These are phyloP conservation scores for Alcedo quadribrachys DNA, from an alignment of 2,797 vertebrate genomes.

Conservation along the genomic window DNA sequence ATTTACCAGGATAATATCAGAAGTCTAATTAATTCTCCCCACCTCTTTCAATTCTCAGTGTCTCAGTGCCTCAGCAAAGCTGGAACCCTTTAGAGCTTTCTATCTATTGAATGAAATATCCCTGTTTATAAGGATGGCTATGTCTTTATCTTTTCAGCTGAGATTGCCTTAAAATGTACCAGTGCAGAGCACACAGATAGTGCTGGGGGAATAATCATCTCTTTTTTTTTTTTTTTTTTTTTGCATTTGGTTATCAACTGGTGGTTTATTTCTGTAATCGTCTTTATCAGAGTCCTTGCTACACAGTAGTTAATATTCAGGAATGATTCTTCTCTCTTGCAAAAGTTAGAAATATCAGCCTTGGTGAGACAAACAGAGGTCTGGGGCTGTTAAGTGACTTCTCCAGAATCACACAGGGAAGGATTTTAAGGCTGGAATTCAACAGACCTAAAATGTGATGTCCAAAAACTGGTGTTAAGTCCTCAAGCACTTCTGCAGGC, in stretches of 20 bases:
- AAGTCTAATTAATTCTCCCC: constrained; percentile 65
- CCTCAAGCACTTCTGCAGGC: neutral
- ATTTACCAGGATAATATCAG: constrained; percentile 65
- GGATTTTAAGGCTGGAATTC: neutral
- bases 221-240: neutral
- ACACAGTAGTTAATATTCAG: constrained; percentile 27
- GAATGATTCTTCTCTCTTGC: neutral
- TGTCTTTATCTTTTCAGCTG: constrained; percentile 56
- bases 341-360: constrained; percentile 17
- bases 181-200: constrained; percentile 31
- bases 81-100: constrained; percentile 56
- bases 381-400: neutral
- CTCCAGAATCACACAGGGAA: neutral
- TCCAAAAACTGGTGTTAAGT: neutral
- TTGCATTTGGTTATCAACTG: constrained; percentile 30
- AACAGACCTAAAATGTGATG: neutral
- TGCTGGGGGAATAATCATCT: constrained; percentile 14
- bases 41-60: constrained; percentile 37
- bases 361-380: neutral
- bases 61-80: constrained; percentile 52
- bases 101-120: constrained; percentile 57
- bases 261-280: constrained; percentile 36
- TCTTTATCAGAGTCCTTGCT: constrained; percentile 36
- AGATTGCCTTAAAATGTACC: constrained; percentile 54
- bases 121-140: constrained; percentile 55